phyloP scores from a whole-genome alignment of 2,888 invertebrate genomes.

The Lasiommata megera region DNA sequence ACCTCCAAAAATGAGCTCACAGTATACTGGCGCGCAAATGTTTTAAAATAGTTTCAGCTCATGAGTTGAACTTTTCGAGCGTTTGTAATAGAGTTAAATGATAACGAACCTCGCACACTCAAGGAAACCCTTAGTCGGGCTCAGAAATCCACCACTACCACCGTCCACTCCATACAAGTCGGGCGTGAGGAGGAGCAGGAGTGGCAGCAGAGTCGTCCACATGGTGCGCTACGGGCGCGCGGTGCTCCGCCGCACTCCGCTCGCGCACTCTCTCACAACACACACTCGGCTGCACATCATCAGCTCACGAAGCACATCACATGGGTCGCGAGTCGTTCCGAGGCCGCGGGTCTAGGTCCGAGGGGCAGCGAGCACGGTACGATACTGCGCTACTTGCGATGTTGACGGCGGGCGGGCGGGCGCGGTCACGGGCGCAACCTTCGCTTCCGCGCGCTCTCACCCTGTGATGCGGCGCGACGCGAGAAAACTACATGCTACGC shows the following conservation, averaged over 20 bases:
- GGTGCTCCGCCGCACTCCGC: constrained; percentile 54
- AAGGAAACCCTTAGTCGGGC: constrained; percentile 68
- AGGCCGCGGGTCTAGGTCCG: constrained; percentile 56
- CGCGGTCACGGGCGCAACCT: constrained; percentile 80
- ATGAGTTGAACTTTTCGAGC: not conserved
- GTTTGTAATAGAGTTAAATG: not conserved
- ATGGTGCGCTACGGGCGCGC: constrained; percentile 63
- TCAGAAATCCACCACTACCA: constrained; percentile 53
- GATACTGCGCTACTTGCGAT: constrained; percentile 62
- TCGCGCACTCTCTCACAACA: constrained; percentile 64
- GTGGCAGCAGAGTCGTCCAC: constrained; percentile 63
- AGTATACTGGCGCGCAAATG: constrained; percentile 11
- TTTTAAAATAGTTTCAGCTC: constrained; percentile 21
- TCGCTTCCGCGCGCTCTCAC: constrained; percentile 69
- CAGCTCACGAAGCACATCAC: constrained; percentile 66
- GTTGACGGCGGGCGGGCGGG: constrained; percentile 57
- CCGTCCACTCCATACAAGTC: constrained; percentile 40
- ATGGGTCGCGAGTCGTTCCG: constrained; percentile 38
- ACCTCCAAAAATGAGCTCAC: constrained; percentile 20
- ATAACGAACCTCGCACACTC: constrained; percentile 75
- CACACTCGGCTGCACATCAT: constrained; percentile 66
- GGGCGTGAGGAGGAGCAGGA: constrained; percentile 60
- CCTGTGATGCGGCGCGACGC: constrained; percentile 54
- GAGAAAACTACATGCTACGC: constrained; percentile 46
- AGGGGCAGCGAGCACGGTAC: constrained; percentile 68